Evolutionary conservation across 2,113 vertebrate species (phyloP).

Genomic region (Sterna hirundo): DNA sequence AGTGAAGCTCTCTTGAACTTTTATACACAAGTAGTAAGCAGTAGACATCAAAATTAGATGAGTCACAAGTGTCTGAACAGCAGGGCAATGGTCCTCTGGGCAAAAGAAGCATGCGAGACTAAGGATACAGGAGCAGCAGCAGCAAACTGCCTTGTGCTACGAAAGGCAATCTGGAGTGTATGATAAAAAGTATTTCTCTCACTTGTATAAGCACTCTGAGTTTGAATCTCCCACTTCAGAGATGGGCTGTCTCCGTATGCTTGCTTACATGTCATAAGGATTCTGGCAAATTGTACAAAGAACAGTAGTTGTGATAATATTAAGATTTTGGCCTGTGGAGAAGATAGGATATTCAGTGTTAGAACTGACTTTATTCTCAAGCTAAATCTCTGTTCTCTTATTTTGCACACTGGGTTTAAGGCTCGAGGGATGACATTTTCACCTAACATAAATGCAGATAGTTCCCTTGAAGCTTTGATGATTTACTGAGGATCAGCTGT

Average conservation of each 20-base stretch:
- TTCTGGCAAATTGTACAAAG: background rate
- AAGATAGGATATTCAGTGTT: background rate
- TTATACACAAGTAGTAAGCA: background rate
- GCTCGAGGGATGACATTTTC: background rate
- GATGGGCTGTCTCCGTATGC: background rate
- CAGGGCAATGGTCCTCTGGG: background rate
- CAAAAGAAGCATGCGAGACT: fast-evolving
- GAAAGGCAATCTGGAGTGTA: background rate
- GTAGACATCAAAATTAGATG: background rate
- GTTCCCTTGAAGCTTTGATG: background rate
- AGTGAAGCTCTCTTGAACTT: background rate
- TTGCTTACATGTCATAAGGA: background rate
- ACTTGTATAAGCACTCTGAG: background rate
- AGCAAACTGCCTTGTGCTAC: background rate
- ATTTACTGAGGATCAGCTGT: background rate
- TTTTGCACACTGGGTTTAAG: background rate
- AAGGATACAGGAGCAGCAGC: background rate
- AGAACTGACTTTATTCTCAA: background rate
- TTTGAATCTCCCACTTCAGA: background rate
- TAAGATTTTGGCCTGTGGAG: background rate
- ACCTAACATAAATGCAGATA: background rate
- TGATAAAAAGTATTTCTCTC: background rate
- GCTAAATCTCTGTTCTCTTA: background rate
- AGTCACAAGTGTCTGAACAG: background rate
- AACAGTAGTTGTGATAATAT: background rate